phyloP scores from a whole-genome alignment of 2,113 vertebrate genomes.

The Zosterops pallidus region DNA sequence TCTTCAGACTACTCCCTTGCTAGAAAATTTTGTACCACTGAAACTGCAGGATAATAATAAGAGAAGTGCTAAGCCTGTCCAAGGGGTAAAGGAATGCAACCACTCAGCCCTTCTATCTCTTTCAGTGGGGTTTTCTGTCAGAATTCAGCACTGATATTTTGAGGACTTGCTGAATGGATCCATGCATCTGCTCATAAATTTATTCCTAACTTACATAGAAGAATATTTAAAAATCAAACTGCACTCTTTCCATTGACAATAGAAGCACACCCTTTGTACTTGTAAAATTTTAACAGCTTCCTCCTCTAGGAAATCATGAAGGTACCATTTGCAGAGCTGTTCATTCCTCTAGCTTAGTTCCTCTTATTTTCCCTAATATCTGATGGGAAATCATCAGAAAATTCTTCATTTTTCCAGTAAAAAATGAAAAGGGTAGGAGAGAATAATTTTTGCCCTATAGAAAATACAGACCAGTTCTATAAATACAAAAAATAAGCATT shows the following conservation, averaged over 20 bases:
- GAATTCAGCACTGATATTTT: not conserved
- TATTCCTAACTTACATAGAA: not conserved
- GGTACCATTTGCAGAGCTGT: not conserved
- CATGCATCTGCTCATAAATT: not conserved
- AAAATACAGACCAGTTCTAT: not conserved
- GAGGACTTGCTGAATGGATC: not conserved
- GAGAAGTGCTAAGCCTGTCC: not conserved
- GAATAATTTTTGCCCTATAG: not conserved
- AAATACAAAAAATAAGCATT: not conserved
- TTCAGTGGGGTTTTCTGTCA: not conserved
- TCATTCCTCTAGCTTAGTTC: not conserved
- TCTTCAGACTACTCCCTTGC: not conserved
- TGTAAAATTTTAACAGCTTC: not conserved
- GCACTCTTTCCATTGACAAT: not conserved
- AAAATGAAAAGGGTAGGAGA: not conserved
- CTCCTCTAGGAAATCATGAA: not conserved
- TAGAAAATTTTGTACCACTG: not conserved
- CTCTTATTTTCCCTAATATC: not conserved
- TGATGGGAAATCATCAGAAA: not conserved
- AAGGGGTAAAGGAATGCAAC: not conserved
- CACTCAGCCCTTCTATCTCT: not conserved
- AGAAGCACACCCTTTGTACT: not conserved
- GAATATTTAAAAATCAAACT: not conserved
- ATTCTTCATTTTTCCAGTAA: not conserved
- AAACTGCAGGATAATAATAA: not conserved